Percentiles rank a stretch among this genome's conserved stretches.
Conservation (phyloP, 2,888 invertebrate genomes). For the Microplitis manilae region DNA sequence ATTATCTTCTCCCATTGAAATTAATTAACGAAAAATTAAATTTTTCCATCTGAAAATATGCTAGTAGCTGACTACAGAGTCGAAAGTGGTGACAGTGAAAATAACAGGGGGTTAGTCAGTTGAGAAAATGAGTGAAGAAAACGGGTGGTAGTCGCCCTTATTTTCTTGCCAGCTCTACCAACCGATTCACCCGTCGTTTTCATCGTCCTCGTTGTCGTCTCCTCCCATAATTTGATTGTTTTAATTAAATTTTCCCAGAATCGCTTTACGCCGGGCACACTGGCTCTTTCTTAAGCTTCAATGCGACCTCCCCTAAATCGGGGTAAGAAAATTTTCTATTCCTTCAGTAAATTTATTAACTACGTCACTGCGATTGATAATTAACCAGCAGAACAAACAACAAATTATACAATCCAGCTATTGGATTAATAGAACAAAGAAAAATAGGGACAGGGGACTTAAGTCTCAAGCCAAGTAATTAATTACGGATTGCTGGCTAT, state of each 20-base stretch:
- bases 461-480: background rate
- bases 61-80: slow-evolving; percentile 39
- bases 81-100: slow-evolving; percentile 3
- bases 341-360: background rate
- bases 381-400: background rate
- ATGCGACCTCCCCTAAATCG: slow-evolving; percentile 67
- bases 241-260: slow-evolving; percentile 71
- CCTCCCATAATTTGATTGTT: slow-evolving; percentile 72
- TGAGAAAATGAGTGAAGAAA: background rate
- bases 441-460: too few relatives aligned
- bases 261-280: slow-evolving; percentile 70
- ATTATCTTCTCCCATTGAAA: too few relatives aligned
- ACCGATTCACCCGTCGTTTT: slow-evolving; percentile 46
- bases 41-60: slow-evolving; percentile 15
- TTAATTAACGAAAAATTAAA: background rate
- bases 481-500: background rate
- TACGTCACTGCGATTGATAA: background rate
- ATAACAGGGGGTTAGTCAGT: slow-evolving; percentile 31
- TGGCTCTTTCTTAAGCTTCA: slow-evolving; percentile 60
- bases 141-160: slow-evolving; percentile 27
- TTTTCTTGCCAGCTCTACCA: background rate
- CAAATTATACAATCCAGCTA: background rate
- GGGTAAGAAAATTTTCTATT: slow-evolving; percentile 54
- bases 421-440: too few relatives aligned
- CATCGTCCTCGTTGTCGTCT: slow-evolving; percentile 61